These are phyloP conservation scores for Drosophila lowei DNA, from an alignment of 1,140 invertebrate genomes.

Conservation along the genomic window DNA sequence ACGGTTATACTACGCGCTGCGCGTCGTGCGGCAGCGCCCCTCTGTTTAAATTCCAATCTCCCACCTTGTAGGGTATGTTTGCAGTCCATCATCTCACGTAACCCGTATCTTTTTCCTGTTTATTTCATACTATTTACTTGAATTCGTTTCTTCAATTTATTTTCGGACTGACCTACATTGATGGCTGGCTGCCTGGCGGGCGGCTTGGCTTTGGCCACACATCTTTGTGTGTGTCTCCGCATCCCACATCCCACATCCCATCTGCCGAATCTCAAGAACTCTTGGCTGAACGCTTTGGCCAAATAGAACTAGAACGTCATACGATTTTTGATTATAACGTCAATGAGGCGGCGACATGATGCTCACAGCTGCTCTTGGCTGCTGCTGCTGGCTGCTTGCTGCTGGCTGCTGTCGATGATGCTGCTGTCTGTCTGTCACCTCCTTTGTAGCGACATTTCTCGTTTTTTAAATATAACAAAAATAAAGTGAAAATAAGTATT, in stretches of 20 bases:
- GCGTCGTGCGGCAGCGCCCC: too few relatives aligned
- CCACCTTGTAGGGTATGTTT: not conserved
- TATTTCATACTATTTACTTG: constrained; percentile 48
- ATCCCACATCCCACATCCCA: not conserved
- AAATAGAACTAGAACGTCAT: constrained; percentile 44
- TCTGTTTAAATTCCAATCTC: not conserved
- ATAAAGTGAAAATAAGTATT: constrained; percentile 30
- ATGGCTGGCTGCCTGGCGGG: constrained; percentile 35
- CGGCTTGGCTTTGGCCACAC: constrained; percentile 14
- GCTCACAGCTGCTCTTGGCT: constrained; percentile 43
- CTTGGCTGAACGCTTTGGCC: constrained; percentile 18
- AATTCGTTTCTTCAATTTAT: constrained; percentile 61
- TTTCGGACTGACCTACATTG: constrained; percentile 77
- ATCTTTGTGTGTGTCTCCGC: not conserved
- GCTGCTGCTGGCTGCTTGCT: constrained; percentile 13
- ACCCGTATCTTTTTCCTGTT: constrained; percentile 15
- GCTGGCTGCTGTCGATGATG: constrained; percentile 9
- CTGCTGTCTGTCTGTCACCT: not conserved
- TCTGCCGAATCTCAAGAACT: constrained; percentile 33
- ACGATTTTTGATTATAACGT: constrained; percentile 73
- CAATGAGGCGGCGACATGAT: constrained; percentile 54
- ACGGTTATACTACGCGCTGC: too few relatives aligned
- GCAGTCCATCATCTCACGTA: not conserved
- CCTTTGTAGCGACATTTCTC: constrained; percentile 49
- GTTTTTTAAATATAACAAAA: constrained; percentile 33